Conservation (phyloP, 2,113 vertebrate genomes). For the Crypturellus undulatus region DNA sequence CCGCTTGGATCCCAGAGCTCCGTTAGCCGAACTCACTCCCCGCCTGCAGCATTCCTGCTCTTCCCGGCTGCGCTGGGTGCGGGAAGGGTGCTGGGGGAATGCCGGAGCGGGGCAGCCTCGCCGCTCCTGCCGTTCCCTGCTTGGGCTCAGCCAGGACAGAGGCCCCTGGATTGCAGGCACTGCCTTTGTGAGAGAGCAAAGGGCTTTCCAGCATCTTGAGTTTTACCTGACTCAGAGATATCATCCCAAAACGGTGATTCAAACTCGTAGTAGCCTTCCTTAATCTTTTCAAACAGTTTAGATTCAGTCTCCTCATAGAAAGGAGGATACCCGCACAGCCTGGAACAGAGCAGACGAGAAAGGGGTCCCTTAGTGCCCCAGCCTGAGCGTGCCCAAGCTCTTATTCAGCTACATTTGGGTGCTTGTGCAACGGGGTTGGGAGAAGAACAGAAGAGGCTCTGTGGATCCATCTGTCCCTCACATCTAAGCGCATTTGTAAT, state of each 20-base stretch:
- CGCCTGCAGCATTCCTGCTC: background rate
- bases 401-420: background rate
- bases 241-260: conserved; percentile 95
- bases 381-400: accelerated
- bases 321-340: conserved; percentile 94
- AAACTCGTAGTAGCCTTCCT: conserved; percentile 91
- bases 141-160: background rate
- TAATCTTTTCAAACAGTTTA: conserved; percentile 92
- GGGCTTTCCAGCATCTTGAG: accelerated
- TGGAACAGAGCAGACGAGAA: conserved; percentile 56
- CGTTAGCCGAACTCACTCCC: background rate
- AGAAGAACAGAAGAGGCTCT: background rate
- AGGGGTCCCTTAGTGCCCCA: background rate
- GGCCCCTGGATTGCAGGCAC: background rate
- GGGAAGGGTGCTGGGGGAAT: accelerated
- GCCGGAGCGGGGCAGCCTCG: no score
- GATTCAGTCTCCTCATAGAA: conserved; percentile 94
- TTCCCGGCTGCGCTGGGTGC: accelerated
- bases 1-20: accelerated
- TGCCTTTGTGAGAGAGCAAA: background rate
- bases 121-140: background rate
- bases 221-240: conserved; percentile 91
- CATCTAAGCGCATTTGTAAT: accelerated
- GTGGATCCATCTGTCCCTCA: background rate
- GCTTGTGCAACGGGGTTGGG: accelerated